Conservation (phyloP, 2,888 invertebrate species). For the Deilephila elpenor region DNA sequence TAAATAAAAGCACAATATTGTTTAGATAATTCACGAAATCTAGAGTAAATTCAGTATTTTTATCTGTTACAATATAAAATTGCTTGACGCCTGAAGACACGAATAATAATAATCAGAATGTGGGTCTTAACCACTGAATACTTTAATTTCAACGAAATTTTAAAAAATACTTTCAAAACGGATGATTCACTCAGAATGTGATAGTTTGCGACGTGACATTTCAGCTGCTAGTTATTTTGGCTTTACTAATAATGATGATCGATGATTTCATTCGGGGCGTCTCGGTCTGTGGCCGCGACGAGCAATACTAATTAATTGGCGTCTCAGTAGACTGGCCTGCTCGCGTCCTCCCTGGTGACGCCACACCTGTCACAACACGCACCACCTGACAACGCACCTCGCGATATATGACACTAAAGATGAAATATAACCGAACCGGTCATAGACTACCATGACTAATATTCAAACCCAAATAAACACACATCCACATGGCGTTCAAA, state of each 20-base stretch:
- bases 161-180: too few relatives aligned
- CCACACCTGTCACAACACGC: conserved; percentile 55
- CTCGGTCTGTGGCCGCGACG: conserved; percentile 50
- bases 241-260: conserved; percentile 55
- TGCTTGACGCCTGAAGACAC: too few relatives aligned
- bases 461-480: conserved; percentile 25
- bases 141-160: too few relatives aligned
- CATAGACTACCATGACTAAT: conserved; percentile 14
- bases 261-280: conserved; percentile 56
- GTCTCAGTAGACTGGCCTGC: conserved; percentile 53
- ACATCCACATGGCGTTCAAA: not conserved
- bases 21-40: too few relatives aligned
- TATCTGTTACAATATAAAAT: too few relatives aligned
- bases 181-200: not conserved
- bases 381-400: conserved; percentile 19
- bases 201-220: conserved; percentile 6
- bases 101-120: too few relatives aligned
- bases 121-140: too few relatives aligned
- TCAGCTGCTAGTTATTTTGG: conserved; percentile 44
- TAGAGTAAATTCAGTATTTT: too few relatives aligned
- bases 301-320: conserved; percentile 61
- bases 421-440: conserved; percentile 13
- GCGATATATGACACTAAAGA: conserved; percentile 18
- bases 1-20: too few relatives aligned
- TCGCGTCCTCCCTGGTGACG: conserved; percentile 51